Percentiles rank a stretch among this genome's conserved stretches.
phyloP scores from a whole-genome alignment of 2,888 invertebrate species.

The Tanypteryx hageni region DNA sequence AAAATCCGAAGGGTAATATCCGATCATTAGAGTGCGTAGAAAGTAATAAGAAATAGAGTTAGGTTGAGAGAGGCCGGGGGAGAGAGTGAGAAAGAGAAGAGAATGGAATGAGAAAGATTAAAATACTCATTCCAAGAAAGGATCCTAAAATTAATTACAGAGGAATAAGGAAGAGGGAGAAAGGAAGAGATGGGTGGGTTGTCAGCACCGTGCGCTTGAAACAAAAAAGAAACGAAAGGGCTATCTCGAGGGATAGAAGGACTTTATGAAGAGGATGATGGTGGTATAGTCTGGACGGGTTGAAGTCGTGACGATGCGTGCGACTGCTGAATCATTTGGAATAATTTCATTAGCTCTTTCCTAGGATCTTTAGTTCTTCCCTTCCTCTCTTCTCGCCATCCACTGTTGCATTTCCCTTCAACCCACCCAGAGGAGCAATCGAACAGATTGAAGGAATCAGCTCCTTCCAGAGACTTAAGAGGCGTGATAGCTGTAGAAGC shows the following conservation, averaged over 20 bases:
- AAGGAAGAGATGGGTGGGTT: conserved; percentile 10
- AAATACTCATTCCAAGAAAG: conserved; percentile 11
- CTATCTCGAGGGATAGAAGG: background rate
- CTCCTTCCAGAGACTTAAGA: background rate
- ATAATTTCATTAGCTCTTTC: conserved; percentile 68
- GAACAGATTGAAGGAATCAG: background rate
- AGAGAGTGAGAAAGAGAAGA: background rate
- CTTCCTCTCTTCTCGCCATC: background rate
- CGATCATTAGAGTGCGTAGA: background rate
- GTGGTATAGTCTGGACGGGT: conserved; percentile 50
- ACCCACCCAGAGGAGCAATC: background rate
- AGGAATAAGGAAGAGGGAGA: background rate
- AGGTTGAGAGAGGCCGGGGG: background rate
- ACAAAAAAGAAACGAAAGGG: conserved; percentile 38
- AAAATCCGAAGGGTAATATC: background rate
- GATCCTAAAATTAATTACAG: conserved; percentile 60
- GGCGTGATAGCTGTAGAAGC: background rate
- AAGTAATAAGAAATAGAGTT: background rate
- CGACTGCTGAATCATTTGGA: conserved; percentile 68
- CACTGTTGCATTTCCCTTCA: background rate
- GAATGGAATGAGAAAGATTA: background rate
- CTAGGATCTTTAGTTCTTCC: conserved; percentile 27
- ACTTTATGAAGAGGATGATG: conserved; percentile 61
- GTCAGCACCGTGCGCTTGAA: conserved; percentile 58
- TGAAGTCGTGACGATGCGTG: conserved; percentile 45